Conservation (phyloP, 2,888 invertebrate species). For the Stratiomys singularior region DNA sequence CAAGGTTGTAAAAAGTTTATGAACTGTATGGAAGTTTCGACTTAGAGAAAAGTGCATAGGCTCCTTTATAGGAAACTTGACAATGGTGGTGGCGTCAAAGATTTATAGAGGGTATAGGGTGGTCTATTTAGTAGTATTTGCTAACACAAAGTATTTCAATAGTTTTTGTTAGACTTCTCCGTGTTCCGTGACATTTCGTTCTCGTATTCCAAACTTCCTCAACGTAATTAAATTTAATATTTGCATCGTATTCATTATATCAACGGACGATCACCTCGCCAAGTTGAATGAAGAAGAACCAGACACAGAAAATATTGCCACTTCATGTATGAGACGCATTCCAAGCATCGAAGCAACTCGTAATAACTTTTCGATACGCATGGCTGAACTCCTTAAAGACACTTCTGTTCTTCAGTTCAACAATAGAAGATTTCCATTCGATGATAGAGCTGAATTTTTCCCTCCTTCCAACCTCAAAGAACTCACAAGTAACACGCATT, state of each 20-base stretch:
- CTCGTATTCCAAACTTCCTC: no score
- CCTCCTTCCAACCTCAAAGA: not conserved
- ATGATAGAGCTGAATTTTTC: not conserved
- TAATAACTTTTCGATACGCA: not conserved
- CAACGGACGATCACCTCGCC: not conserved
- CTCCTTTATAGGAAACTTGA: no score
- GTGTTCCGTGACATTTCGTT: no score
- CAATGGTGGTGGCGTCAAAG: no score
- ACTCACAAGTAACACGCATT: not conserved
- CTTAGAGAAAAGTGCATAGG: no score
- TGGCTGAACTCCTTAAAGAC: slow-evolving; percentile 1
- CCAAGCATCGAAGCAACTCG: not conserved
- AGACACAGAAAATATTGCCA: not conserved
- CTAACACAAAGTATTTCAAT: no score
- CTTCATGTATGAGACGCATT: not conserved
- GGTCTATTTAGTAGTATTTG: no score
- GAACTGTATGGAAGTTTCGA: no score
- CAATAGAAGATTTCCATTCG: slow-evolving; percentile 1
- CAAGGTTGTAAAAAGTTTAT: no score
- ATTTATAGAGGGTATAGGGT: no score
- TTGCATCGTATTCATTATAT: not conserved
- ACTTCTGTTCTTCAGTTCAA: not conserved
- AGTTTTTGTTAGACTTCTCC: no score
- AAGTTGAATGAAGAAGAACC: not conserved
- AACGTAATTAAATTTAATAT: no score